Percentiles rank a stretch among this genome's conserved stretches.
Conservation (phyloP, 2,113 vertebrate genomes). For the Zapornia atra region DNA sequence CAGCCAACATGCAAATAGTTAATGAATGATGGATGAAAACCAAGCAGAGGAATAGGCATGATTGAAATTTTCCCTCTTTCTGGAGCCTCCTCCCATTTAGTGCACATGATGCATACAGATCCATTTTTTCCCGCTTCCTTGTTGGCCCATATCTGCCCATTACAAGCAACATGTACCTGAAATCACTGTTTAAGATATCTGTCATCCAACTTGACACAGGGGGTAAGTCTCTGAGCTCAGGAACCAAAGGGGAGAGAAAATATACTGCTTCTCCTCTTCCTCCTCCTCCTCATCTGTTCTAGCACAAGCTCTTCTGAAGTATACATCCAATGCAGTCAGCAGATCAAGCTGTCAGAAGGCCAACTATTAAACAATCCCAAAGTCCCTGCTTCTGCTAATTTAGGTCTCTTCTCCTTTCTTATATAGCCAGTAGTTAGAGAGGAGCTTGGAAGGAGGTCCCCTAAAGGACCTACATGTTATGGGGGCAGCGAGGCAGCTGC, state of each 20-base stretch:
- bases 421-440: not conserved
- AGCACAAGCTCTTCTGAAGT: not conserved
- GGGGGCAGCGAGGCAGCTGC: not conserved
- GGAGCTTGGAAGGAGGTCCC: not conserved
- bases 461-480: not conserved
- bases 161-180: not conserved
- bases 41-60: not conserved
- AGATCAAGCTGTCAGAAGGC: not conserved
- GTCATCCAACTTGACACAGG: not conserved
- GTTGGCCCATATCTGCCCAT: not conserved
- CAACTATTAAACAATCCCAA: not conserved
- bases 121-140: not conserved
- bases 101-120: not conserved
- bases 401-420: not conserved
- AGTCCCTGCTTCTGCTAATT: not conserved
- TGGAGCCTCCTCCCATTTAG: not conserved
- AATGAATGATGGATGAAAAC: not conserved
- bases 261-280: too few relatives aligned
- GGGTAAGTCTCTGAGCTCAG: not conserved
- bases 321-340: fast-evolving
- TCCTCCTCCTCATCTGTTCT: not conserved
- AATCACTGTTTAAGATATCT: not conserved
- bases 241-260: not conserved
- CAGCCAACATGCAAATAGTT: not conserved
- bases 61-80: not conserved